Conservation (phyloP, 2,888 invertebrate genomes). For the Stenodera caucasica region DNA sequence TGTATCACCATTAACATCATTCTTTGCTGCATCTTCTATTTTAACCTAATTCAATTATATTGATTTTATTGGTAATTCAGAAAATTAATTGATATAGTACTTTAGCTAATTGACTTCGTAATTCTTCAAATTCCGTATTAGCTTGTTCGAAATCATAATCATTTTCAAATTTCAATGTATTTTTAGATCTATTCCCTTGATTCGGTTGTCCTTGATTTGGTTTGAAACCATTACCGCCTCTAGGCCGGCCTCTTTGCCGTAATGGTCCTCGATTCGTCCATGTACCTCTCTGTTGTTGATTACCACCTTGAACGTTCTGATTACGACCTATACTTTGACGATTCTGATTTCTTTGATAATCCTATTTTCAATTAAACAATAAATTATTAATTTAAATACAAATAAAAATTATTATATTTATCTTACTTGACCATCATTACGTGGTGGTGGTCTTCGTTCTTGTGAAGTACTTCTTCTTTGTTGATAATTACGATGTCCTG, state of each 20-base stretch:
- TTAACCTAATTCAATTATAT: slow-evolving; percentile 38
- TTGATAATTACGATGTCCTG: slow-evolving; percentile 49
- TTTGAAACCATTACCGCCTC: slow-evolving; percentile 31
- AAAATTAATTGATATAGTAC: no score
- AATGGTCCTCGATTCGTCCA: slow-evolving; percentile 34
- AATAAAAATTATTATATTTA: not conserved
- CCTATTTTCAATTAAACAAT: slow-evolving; percentile 7
- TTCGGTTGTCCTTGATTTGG: slow-evolving; percentile 37
- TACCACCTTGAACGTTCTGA: slow-evolving; percentile 34
- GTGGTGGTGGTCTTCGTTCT: slow-evolving; percentile 47
- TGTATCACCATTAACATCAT: slow-evolving; percentile 55
- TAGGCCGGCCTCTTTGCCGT: slow-evolving; percentile 37
- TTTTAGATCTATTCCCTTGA: slow-evolving; percentile 59
- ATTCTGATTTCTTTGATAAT: slow-evolving; percentile 34
- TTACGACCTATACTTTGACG: slow-evolving; percentile 28
- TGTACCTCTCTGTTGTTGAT: slow-evolving; percentile 35
- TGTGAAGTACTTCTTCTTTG: slow-evolving; percentile 40
- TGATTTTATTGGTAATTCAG: no score
- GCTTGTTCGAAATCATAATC: slow-evolving; percentile 99
- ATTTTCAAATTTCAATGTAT: slow-evolving; percentile 87
- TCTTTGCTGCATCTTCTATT: slow-evolving; percentile 39
- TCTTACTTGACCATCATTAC: slow-evolving; percentile 38
- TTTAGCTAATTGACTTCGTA: slow-evolving; percentile 82
- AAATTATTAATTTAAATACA: not conserved
- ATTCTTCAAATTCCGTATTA: slow-evolving; percentile 94